Evolutionary conservation across 2,113 vertebrate genomes (phyloP).

Genomic region (Macrotis lagotis): DNA sequence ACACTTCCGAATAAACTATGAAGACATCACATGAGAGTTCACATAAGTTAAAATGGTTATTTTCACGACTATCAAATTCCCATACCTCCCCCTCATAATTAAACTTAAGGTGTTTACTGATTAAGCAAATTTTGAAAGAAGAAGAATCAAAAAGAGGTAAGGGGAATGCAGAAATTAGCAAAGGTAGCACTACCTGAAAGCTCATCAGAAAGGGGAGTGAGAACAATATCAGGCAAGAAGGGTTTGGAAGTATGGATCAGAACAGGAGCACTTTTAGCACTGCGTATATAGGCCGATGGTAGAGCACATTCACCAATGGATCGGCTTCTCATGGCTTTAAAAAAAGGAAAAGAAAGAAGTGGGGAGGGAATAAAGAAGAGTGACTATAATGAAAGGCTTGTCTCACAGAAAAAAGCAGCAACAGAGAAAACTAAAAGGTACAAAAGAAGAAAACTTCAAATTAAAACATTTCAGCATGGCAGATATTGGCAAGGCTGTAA

Average conservation of each 20-base stretch:
- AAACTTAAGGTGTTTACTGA: slow-evolving; percentile 84
- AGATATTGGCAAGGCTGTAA: slow-evolving; percentile 88
- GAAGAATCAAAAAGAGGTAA: slow-evolving; percentile 86
- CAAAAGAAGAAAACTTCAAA: slow-evolving; percentile 88
- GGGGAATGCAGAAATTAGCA: slow-evolving; percentile 92
- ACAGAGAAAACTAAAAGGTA: slow-evolving; percentile 88
- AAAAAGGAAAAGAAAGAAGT: slow-evolving; percentile 89
- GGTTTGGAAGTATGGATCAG: slow-evolving; percentile 99
- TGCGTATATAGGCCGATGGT: slow-evolving; percentile 99
- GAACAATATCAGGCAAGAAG: slow-evolving; percentile 98
- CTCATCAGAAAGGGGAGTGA: slow-evolving; percentile 99
- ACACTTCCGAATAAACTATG: slow-evolving; percentile 86
- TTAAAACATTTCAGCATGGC: slow-evolving; percentile 89
- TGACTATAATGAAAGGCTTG: slow-evolving; percentile 89
- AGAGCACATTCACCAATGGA: slow-evolving; percentile 99
- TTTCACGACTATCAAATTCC: slow-evolving; percentile 79
- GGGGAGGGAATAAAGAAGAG: slow-evolving; percentile 88
- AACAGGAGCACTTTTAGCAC: slow-evolving; percentile 99
- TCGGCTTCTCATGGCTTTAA: slow-evolving; percentile 99
- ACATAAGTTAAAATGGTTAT: slow-evolving; percentile 82
- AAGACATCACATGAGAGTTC: slow-evolving; percentile 81
- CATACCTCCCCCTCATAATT: slow-evolving; percentile 83
- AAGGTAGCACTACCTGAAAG: slow-evolving; percentile 99
- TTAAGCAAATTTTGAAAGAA: slow-evolving; percentile 87
- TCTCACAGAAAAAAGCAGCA: slow-evolving; percentile 89